phyloP scores from a whole-genome alignment of 2,888 invertebrate species.

The Cremastinae sp. region DNA sequence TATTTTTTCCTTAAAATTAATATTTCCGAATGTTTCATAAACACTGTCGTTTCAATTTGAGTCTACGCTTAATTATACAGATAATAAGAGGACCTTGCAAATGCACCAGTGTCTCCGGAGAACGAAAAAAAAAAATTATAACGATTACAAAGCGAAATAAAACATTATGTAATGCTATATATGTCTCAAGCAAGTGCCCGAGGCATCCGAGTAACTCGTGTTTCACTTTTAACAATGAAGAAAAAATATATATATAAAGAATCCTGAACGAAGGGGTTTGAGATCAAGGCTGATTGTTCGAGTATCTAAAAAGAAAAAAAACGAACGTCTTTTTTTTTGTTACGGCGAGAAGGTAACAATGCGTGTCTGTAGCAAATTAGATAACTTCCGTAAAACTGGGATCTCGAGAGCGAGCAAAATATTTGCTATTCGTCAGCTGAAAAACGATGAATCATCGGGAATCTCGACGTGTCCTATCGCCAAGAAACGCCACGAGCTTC shows the following conservation, averaged over 20 bases:
- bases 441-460: background rate
- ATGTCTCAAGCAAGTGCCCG: slow-evolving; percentile 21
- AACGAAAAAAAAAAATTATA: slow-evolving; percentile 47
- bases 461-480: background rate
- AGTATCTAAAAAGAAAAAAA: background rate
- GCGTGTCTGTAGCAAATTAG: too few relatives aligned
- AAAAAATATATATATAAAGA: background rate
- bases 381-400: background rate
- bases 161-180: slow-evolving; percentile 59
- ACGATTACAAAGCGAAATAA: slow-evolving; percentile 62
- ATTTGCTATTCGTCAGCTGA: background rate
- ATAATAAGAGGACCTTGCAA: slow-evolving; percentile 49
- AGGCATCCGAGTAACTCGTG: slow-evolving; percentile 18
- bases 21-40: too few relatives aligned
- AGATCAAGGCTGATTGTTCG: slow-evolving; percentile 5
- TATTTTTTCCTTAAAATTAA: too few relatives aligned
- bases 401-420: background rate
- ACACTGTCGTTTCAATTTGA: background rate
- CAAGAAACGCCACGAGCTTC: background rate
- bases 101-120: slow-evolving; percentile 23
- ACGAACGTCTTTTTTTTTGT: background rate
- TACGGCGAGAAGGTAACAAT: background rate
- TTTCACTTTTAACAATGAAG: background rate
- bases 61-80: slow-evolving; percentile 14
- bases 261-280: background rate